phyloP scores from a whole-genome alignment of 2,113 vertebrate genomes.

The Mirounga angustirostris region DNA sequence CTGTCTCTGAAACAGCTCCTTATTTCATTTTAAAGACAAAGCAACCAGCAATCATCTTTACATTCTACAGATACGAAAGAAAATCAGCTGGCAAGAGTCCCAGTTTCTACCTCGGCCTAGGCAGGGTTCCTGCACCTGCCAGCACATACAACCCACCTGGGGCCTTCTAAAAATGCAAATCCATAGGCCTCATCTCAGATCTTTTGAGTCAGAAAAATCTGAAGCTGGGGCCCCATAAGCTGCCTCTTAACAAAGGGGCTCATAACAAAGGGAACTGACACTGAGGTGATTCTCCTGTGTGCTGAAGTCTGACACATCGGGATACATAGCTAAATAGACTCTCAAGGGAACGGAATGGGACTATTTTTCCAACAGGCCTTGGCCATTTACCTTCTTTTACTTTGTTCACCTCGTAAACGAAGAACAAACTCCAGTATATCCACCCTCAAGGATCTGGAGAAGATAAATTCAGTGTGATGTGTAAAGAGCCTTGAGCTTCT shows the following conservation, averaged over 20 bases:
- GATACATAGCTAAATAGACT: not conserved
- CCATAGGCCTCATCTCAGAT: not conserved
- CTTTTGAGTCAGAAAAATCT: not conserved
- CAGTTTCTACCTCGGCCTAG: too few species aligned
- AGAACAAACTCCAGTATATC: not conserved
- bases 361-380: not conserved
- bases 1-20: not conserved
- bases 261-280: not conserved
- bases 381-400: not conserved
- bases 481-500: constrained; percentile 52
- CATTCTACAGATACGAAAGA: not conserved
- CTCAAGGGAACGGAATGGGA: rapidly evolving
- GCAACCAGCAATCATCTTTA: not conserved
- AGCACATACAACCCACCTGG: not conserved
- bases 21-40: constrained; percentile 1
- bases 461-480: constrained; percentile 47
- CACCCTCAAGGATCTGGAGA: not conserved
- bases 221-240: not conserved
- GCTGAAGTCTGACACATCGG: not conserved
- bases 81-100: not conserved
- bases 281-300: not conserved
- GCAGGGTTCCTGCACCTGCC: not conserved
- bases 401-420: not conserved
- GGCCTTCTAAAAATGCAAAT: not conserved
- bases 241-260: not conserved